phyloP scores from a whole-genome alignment of 2,797 vertebrate species.

The Pyrrhura leucotis region DNA sequence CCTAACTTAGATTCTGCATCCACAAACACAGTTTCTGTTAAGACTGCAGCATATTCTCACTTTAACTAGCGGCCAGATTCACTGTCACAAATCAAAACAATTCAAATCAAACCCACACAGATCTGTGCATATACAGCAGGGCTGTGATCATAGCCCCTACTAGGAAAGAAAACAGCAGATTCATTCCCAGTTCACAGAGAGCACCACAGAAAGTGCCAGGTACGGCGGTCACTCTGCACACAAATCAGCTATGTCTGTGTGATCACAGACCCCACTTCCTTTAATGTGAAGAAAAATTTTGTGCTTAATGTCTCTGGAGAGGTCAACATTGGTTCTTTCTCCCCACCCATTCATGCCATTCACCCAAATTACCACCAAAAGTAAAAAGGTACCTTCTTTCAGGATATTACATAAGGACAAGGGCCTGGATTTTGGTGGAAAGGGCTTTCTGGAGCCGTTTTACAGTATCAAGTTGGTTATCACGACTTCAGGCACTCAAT shows the following conservation, averaged over 20 bases:
- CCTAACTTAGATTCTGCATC: neutral
- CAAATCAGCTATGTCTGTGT: neutral
- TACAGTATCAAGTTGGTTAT: conserved; percentile 25
- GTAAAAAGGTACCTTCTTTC: conserved; percentile 28
- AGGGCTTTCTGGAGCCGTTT: conserved; percentile 46
- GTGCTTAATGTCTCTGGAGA: neutral
- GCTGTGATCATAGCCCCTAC: neutral
- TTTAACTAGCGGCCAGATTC: neutral
- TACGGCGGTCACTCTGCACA: neutral
- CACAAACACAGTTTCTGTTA: neutral
- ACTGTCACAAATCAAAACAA: neutral
- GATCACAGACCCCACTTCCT: neutral
- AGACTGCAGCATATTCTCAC: neutral
- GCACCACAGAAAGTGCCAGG: neutral
- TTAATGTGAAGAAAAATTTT: neutral
- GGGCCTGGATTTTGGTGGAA: conserved; percentile 24
- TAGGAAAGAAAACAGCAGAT: neutral
- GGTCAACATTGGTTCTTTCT: neutral
- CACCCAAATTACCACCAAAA: conserved; percentile 4
- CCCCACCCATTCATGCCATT: neutral
- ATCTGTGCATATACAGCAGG: neutral
- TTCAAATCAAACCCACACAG: neutral
- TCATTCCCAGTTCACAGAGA: neutral
- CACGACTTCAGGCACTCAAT: conserved; percentile 35
- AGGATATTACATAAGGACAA: conserved; percentile 28